These are phyloP conservation scores for Orchesellides sinensis DNA, from an alignment of 2,888 invertebrate genomes.

Conservation along the genomic window DNA sequence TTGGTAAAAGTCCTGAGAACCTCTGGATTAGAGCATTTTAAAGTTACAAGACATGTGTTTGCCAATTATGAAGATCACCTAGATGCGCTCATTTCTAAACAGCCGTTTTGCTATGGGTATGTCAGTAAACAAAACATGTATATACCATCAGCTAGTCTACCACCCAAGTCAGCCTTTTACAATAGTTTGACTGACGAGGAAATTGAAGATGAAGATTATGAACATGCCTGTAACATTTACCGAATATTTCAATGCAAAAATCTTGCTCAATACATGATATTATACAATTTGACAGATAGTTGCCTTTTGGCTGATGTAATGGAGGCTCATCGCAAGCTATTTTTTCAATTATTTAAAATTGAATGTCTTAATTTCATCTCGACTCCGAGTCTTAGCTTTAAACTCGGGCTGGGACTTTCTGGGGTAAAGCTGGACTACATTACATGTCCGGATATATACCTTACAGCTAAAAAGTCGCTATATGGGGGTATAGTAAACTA, in stretches of 20 bases:
- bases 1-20: neutral
- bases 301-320: neutral
- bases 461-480: neutral
- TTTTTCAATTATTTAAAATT: neutral
- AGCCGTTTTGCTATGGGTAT: neutral
- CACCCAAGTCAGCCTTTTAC: neutral
- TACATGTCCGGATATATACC: neutral
- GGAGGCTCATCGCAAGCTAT: neutral
- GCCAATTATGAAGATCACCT: neutral
- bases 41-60: neutral
- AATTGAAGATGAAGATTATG: neutral
- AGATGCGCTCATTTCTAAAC: neutral
- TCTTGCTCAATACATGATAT: too few species aligned
- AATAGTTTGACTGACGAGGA: neutral
- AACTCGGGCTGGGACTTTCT: neutral
- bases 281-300: too few species aligned
- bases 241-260: too few species aligned
- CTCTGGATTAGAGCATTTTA: neutral
- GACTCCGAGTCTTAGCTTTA: neutral
- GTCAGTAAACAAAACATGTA: neutral
- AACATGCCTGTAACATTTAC: neutral
- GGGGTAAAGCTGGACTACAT: constrained; percentile 7
- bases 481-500: constrained; percentile 6
- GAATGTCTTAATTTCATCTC: neutral
- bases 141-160: neutral